phyloP scores from a whole-genome alignment of 2,113 vertebrate species.

The Phodopus roborovskii region DNA sequence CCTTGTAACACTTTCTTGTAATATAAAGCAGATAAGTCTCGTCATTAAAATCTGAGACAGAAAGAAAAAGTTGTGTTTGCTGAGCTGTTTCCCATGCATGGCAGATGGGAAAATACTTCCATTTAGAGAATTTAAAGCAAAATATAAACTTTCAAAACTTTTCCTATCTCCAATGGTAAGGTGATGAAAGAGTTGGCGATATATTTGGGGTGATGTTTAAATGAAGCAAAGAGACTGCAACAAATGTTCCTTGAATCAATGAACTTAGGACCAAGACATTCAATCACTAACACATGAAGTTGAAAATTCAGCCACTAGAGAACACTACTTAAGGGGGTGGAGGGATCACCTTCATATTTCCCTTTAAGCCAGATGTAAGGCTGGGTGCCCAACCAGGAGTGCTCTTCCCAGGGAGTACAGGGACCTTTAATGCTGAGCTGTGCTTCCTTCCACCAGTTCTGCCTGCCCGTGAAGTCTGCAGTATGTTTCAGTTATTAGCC shows the following conservation, averaged over 20 bases:
- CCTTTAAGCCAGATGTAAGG: background rate
- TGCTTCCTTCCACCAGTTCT: constrained; percentile 61
- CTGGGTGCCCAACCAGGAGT: background rate
- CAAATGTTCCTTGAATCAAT: constrained; percentile 1
- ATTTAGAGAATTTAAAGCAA: constrained; percentile 44
- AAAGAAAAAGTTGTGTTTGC: constrained; percentile 56
- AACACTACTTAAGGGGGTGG: background rate
- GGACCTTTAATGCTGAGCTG: background rate
- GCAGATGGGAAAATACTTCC: background rate
- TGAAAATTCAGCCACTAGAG: constrained; percentile 22
- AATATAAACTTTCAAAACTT: constrained; percentile 76
- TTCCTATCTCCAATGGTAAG: constrained; percentile 11
- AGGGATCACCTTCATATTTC: constrained; percentile 1
- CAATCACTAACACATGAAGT: constrained; percentile 24
- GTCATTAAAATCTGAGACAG: constrained; percentile 24
- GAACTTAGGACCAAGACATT: constrained; percentile 15
- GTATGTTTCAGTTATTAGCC: constrained; percentile 63
- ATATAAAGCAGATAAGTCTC: background rate
- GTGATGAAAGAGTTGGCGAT: background rate
- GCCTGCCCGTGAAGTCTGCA: constrained; percentile 72
- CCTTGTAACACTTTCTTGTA: constrained; percentile 66
- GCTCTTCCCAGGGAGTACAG: background rate
- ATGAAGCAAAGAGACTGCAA: constrained; percentile 3
- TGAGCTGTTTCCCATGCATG: background rate
- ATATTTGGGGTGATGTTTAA: constrained; percentile 23